Conservation (phyloP, 2,797 vertebrate species). For the Danio jaintianensis region DNA sequence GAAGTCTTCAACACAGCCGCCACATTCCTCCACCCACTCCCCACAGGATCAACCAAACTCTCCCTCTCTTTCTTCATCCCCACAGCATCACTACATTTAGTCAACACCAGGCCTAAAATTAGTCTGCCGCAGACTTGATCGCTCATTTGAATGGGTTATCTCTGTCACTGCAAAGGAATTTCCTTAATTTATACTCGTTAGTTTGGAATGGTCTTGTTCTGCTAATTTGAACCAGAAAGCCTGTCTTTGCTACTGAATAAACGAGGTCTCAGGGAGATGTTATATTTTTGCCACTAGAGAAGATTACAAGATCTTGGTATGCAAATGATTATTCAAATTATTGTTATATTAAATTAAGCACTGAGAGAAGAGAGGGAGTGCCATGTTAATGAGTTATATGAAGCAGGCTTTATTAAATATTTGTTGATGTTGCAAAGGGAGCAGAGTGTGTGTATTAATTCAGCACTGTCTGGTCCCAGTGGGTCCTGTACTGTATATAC, state of each 20-base stretch:
- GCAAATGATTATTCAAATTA: slow-evolving; percentile 82
- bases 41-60: slow-evolving; percentile 55
- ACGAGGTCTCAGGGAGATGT: slow-evolving; percentile 70
- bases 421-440: slow-evolving; percentile 73
- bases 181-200: slow-evolving; percentile 78
- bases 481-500: slow-evolving; percentile 55
- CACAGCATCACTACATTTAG: slow-evolving; percentile 71
- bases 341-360: slow-evolving; percentile 78
- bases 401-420: slow-evolving; percentile 74
- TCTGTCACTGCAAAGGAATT: slow-evolving; percentile 77
- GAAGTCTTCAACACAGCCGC: slow-evolving; percentile 62
- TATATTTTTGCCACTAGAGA: slow-evolving; percentile 68
- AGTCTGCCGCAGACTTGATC: slow-evolving; percentile 70
- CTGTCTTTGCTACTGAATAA: slow-evolving; percentile 75
- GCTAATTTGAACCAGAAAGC: slow-evolving; percentile 77
- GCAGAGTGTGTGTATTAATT: slow-evolving; percentile 65
- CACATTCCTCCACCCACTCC: slow-evolving; percentile 60
- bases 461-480: slow-evolving; percentile 64
- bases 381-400: slow-evolving; percentile 73
- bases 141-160: slow-evolving; percentile 66
- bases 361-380: slow-evolving; percentile 67
- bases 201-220: slow-evolving; percentile 74
- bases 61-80: slow-evolving; percentile 47
- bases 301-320: slow-evolving; percentile 76
- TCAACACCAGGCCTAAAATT: slow-evolving; percentile 73